Conservation (phyloP, 1,140 invertebrate species). For the Calliphora vicina region DNA sequence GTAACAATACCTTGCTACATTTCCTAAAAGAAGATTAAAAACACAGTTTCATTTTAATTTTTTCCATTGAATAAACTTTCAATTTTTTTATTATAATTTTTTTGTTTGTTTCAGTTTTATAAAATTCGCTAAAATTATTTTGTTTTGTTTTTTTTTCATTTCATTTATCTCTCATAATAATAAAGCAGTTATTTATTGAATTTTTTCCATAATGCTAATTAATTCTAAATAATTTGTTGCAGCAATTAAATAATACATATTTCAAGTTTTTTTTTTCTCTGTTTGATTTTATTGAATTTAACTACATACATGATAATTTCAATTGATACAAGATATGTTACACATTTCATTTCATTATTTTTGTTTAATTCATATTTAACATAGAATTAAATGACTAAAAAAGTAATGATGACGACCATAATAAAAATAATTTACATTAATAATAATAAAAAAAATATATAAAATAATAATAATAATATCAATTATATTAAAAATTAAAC, state of each 20-base stretch:
- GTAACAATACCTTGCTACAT: too few relatives aligned
- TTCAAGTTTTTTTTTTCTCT: not conserved
- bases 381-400: constrained; percentile 2
- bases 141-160: not conserved
- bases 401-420: not conserved
- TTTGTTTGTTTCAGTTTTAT: constrained; percentile 7
- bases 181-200: constrained; percentile 15
- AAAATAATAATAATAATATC: constrained; percentile 21
- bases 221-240: constrained; percentile 13
- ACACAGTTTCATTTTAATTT: not conserved
- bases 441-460: not conserved
- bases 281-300: not conserved
- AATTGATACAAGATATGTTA: constrained; percentile 3
- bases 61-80: not conserved
- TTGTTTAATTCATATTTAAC: not conserved
- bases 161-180: not conserved
- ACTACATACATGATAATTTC: not conserved
- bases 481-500: not conserved
- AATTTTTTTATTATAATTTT: constrained; percentile 16
- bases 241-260: constrained; percentile 23
- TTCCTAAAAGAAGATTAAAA: not conserved
- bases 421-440: not conserved
- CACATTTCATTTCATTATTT: not conserved
- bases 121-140: constrained; percentile 34
- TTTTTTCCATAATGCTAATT: not conserved